A percentile compares a stretch with the other conserved stretches of the same genome.
These are phyloP conservation scores for Amphipyra berbera DNA, from an alignment of 2,888 invertebrate genomes.

Conservation along the genomic window DNA sequence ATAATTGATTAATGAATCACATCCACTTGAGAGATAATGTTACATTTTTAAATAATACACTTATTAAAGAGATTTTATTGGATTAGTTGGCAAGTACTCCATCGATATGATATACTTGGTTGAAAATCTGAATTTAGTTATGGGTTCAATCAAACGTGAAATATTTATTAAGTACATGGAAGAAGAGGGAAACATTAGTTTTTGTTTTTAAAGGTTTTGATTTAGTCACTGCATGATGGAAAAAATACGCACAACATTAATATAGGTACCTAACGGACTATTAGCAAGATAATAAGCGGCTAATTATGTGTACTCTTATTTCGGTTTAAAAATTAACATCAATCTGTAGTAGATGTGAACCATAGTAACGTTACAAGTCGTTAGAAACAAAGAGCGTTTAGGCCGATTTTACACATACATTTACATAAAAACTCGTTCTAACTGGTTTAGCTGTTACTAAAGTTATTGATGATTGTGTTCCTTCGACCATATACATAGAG, in stretches of 20 bases:
- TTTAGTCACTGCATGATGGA: not conserved
- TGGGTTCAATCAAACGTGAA: too few species aligned
- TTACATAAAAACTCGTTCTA: constrained; percentile 38
- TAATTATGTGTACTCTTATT: not conserved
- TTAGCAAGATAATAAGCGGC: not conserved
- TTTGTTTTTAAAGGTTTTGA: not conserved
- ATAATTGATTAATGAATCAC: constrained; percentile 79
- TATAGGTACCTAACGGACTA: not conserved
- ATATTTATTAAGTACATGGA: not conserved
- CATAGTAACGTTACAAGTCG: constrained; percentile 14
- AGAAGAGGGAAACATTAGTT: not conserved
- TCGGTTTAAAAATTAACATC: not conserved
- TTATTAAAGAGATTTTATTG: constrained; percentile 39
- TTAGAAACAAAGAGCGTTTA: constrained; percentile 39
- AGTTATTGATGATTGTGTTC: constrained; percentile 31
- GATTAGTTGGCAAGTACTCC: constrained; percentile 10
- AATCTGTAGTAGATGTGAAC: constrained; percentile 10
- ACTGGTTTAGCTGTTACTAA: constrained; percentile 30
- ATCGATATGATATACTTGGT: not conserved
- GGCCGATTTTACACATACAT: constrained; percentile 40
- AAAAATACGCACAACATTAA: not conserved
- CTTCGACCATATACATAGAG: constrained; percentile 10
- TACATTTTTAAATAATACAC: constrained; percentile 49
- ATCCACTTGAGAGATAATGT: constrained; percentile 71
- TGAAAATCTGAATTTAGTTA: too few species aligned